These are phyloP conservation scores for Myanophis thanlyinensis DNA, from an alignment of 2,113 vertebrate species.

Conservation along the genomic window DNA sequence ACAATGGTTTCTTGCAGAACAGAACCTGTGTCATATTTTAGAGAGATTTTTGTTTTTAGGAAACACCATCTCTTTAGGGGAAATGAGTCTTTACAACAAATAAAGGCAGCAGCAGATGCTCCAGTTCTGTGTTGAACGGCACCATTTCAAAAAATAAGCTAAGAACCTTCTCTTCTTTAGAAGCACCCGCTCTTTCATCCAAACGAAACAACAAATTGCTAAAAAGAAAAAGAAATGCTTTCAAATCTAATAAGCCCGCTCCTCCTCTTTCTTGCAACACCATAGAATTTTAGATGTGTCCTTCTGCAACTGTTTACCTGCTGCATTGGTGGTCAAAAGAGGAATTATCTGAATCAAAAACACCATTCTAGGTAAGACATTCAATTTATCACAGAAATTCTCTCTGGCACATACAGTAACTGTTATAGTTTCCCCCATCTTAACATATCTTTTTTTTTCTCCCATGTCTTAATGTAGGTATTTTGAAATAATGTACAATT, in stretches of 20 bases:
- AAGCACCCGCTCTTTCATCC: neutral
- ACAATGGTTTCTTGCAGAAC: neutral
- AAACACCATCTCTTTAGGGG: neutral
- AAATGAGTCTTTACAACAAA: neutral
- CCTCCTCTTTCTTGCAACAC: neutral
- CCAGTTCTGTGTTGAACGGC: neutral
- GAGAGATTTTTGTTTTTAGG: neutral
- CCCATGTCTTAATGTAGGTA: neutral
- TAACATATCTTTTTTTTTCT: neutral
- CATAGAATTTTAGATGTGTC: neutral
- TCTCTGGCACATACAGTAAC: neutral
- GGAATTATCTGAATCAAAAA: neutral
- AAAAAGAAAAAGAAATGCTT: neutral
- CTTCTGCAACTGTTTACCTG: neutral
- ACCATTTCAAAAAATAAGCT: neutral
- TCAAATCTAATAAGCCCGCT: neutral
- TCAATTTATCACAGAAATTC: neutral
- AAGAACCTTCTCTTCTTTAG: neutral
- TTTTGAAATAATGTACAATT: neutral
- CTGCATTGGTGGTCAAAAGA: neutral
- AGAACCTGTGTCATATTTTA: neutral
- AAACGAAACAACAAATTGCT: neutral
- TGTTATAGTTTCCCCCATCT: neutral
- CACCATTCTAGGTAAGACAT: neutral
- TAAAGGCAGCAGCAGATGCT: neutral